Evolutionary conservation across 2,113 vertebrate species (phyloP).

Genomic region (Phocoena phocoena): DNA sequence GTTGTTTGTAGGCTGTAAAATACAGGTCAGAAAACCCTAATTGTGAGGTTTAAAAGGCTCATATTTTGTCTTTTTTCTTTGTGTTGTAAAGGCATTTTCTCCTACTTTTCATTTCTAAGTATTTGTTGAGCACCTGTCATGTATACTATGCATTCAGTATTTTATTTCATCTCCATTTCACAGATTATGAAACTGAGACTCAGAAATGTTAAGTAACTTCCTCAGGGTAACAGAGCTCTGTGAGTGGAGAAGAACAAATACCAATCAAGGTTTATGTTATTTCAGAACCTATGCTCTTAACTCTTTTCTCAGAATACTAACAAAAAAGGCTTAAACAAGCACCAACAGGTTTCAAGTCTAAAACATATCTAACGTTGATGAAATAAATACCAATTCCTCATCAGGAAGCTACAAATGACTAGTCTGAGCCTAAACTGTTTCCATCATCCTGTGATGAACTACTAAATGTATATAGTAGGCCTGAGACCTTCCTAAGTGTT

Average conservation of each 20-base stretch:
- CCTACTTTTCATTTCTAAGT: neutral
- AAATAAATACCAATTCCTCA: neutral
- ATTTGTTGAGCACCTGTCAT: neutral
- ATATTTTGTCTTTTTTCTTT: neutral
- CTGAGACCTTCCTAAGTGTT: neutral
- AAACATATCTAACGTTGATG: neutral
- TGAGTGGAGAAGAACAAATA: neutral
- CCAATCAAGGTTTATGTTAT: neutral
- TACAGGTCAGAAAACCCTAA: conserved; percentile 46
- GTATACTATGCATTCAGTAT: neutral
- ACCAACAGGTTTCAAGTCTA: neutral
- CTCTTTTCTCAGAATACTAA: neutral
- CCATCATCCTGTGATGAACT: neutral
- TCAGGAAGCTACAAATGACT: neutral
- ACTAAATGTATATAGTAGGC: neutral
- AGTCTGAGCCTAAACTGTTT: neutral
- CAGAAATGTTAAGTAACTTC: neutral
- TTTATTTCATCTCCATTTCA: neutral
- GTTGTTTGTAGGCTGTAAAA: conserved; percentile 43
- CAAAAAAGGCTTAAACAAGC: neutral
- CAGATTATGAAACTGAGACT: neutral
- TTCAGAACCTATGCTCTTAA: neutral
- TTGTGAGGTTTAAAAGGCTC: neutral
- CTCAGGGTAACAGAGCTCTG: neutral
- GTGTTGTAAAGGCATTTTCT: neutral